phyloP scores from a whole-genome alignment of 2,797 vertebrate genomes.

The Halcyon leucocephala region DNA sequence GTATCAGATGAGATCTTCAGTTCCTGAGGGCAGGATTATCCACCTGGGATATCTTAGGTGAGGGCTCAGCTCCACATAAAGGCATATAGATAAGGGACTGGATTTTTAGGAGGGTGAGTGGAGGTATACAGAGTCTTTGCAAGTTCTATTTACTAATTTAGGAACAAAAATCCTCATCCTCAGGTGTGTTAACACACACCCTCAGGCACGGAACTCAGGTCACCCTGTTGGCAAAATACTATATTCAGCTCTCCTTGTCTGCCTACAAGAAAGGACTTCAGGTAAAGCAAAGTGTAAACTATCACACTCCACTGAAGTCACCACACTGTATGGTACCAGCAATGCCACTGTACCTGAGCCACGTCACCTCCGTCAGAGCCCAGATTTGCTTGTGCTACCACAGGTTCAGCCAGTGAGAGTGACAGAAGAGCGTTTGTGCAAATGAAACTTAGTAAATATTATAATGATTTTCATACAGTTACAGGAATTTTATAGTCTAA shows the following conservation, averaged over 20 bases:
- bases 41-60: background rate
- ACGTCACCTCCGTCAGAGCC: fast-evolving
- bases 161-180: background rate
- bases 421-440: background rate
- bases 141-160: background rate
- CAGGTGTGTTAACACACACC: background rate
- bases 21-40: conserved; percentile 41
- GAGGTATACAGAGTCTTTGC: background rate
- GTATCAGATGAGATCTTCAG: conserved; percentile 14
- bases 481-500: background rate
- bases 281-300: background rate
- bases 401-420: fast-evolving
- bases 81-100: background rate
- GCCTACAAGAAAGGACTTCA: background rate
- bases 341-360: background rate
- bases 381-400: background rate
- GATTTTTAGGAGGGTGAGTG: background rate
- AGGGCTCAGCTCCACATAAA: background rate
- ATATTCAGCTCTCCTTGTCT: background rate
- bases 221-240: background rate
- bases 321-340: fast-evolving
- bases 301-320: background rate
- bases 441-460: fast-evolving
- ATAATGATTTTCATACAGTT: background rate
- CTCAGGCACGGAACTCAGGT: background rate